Conservation (phyloP, 2,113 vertebrate genomes). For the Rhinichthys klamathensis region DNA sequence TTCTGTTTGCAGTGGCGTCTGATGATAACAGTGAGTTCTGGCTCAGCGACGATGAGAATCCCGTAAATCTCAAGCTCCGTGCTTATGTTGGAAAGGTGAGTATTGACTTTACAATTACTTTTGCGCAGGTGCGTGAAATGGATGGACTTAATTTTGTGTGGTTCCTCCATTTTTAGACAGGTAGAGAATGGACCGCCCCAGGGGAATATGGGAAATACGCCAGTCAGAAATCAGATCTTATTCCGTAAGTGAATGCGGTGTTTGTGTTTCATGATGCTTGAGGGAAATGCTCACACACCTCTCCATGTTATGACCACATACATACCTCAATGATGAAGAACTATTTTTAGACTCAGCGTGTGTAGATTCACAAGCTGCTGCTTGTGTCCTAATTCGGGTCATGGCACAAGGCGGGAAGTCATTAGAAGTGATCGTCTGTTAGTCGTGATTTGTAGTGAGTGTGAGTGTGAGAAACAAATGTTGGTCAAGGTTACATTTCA, state of each 20-base stretch:
- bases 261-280: conserved; percentile 10
- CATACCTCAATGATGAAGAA: not conserved
- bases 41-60: conserved; percentile 86
- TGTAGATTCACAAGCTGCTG: not conserved
- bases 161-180: conserved; percentile 75
- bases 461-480: not conserved
- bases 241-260: conserved; percentile 78
- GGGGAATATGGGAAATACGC: conserved; percentile 92
- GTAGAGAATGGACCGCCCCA: conserved; percentile 90
- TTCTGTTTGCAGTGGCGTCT: conserved; percentile 90
- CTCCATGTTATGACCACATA: not conserved
- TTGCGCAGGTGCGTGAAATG: not conserved
- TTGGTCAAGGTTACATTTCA: not conserved
- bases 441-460: not conserved
- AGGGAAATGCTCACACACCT: not conserved
- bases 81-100: conserved; percentile 87
- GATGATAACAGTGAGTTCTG: conserved; percentile 96
- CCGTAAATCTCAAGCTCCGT: conserved; percentile 79
- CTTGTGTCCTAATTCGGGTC: not conserved
- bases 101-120: not conserved
- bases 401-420: not conserved
- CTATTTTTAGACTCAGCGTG: not conserved
- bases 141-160: not conserved
- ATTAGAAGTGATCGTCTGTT: not conserved
- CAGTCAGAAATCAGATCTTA: conserved; percentile 85